A percentile compares a stretch with the other conserved stretches of the same genome.
These are phyloP conservation scores for Nannoperca australis DNA, from an alignment of 2,797 vertebrate genomes.

Conservation along the genomic window DNA sequence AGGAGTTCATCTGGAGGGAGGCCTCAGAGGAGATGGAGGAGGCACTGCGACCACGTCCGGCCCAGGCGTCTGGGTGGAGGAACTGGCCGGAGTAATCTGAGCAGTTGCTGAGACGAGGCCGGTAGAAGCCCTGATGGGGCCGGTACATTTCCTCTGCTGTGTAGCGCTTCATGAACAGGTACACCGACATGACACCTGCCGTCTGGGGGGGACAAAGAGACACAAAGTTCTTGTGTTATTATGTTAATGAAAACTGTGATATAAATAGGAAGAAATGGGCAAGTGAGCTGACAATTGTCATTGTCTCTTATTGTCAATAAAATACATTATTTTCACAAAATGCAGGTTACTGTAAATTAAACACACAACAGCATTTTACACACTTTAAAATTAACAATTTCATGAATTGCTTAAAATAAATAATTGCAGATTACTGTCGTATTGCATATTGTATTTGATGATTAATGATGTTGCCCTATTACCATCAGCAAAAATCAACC, in stretches of 20 bases:
- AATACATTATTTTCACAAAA: neutral
- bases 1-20: conserved; percentile 92
- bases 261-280: neutral
- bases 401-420: neutral
- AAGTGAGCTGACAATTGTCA: neutral
- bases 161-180: conserved; percentile 96
- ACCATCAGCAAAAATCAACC: neutral
- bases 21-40: conserved; percentile 93
- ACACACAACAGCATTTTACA: neutral
- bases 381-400: neutral
- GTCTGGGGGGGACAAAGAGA: conserved; percentile 75
- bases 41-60: conserved; percentile 87
- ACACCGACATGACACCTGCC: conserved; percentile 93
- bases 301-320: neutral
- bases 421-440: neutral
- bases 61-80: conserved; percentile 91
- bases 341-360: neutral
- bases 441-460: neutral
- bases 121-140: conserved; percentile 90
- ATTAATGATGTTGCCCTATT: neutral
- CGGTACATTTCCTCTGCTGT: conserved; percentile 92
- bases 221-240: neutral
- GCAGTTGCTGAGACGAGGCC: conserved; percentile 93
- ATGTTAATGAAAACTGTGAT: neutral
- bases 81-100: conserved; percentile 94